phyloP scores from a whole-genome alignment of 2,113 vertebrate species.

The Pterocles orientalis region DNA sequence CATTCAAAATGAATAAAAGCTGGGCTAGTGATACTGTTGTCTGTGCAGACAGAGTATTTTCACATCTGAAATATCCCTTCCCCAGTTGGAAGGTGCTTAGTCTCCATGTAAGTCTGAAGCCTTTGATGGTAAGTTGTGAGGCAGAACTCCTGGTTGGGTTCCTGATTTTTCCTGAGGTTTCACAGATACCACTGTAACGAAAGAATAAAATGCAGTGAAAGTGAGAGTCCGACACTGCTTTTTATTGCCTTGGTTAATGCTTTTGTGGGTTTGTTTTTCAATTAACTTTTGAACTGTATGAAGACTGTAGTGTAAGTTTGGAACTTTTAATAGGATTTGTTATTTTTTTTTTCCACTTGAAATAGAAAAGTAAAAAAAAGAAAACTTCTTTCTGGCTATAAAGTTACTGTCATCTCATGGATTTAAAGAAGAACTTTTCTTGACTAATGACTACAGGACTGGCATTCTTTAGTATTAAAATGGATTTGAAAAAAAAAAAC shows the following conservation, averaged over 20 bases:
- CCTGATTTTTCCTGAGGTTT: background rate
- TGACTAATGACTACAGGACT: background rate
- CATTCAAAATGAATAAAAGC: background rate
- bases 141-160: background rate
- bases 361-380: background rate
- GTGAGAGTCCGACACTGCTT: background rate
- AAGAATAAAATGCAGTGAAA: background rate
- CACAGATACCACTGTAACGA: background rate
- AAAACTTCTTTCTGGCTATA: background rate
- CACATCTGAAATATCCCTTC: background rate
- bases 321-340: background rate
- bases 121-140: background rate
- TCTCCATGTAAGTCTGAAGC: background rate
- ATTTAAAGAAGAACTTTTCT: background rate
- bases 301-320: background rate
- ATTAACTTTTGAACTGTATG: background rate
- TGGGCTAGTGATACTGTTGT: background rate
- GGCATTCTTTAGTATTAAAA: background rate
- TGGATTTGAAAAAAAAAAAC: background rate
- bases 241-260: background rate
- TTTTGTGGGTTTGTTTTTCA: background rate
- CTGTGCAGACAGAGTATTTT: background rate
- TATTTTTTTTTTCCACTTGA: background rate
- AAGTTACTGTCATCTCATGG: background rate
- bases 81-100: background rate